These are phyloP conservation scores for Phataginus tricuspis DNA, from an alignment of 2,797 vertebrate species.

Conservation along the genomic window DNA sequence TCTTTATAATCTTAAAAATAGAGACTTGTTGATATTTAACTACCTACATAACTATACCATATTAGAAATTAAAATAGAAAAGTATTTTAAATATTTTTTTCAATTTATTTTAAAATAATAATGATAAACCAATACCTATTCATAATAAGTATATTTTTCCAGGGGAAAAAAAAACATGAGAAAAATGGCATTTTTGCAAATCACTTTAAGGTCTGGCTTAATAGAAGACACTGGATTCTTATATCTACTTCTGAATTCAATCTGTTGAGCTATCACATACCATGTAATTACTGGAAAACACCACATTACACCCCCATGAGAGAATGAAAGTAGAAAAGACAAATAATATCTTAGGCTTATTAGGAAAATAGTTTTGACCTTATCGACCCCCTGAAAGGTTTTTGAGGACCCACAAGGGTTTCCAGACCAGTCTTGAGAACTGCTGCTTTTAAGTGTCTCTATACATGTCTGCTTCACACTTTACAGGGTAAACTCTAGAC, in stretches of 20 bases:
- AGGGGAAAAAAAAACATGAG: background rate
- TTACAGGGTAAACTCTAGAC: background rate
- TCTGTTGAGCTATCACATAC: background rate
- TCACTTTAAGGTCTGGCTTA: background rate
- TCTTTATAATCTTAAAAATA: slow-evolving; percentile 39
- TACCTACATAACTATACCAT: background rate
- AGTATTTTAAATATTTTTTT: slow-evolving; percentile 36
- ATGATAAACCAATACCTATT: background rate
- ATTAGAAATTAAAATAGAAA: slow-evolving; percentile 37
- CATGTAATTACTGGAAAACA: background rate
- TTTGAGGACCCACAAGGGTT: background rate
- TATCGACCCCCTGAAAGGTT: background rate
- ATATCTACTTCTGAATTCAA: slow-evolving; percentile 20
- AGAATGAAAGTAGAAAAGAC: slow-evolving; percentile 21
- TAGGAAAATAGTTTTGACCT: slow-evolving; percentile 48
- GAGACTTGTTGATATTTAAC: background rate
- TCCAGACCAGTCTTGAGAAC: slow-evolving; percentile 11
- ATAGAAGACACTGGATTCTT: background rate
- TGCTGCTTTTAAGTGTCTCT: background rate
- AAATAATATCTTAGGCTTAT: slow-evolving; percentile 27
- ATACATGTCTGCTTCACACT: background rate
- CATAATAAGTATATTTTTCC: background rate
- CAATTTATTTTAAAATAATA: slow-evolving; percentile 47
- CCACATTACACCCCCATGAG: background rate
- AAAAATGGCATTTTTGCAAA: slow-evolving; percentile 30